Evolutionary conservation across 1,140 invertebrate species (phyloP).

Genomic region (Catajapyx aquilonaris): DNA sequence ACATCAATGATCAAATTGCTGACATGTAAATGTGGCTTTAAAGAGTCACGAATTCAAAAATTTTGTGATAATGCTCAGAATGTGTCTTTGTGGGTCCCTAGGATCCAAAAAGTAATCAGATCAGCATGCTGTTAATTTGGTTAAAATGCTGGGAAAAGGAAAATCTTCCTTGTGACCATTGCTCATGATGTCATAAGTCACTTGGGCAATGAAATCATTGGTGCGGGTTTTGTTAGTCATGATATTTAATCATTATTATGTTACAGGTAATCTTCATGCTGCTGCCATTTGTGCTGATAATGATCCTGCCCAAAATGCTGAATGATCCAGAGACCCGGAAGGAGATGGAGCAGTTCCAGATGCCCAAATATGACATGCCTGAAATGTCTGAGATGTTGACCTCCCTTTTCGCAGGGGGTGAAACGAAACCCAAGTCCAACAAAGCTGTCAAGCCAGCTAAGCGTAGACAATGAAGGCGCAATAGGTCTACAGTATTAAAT

Average conservation of each 20-base stretch:
- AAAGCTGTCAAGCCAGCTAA: slow-evolving; percentile 41
- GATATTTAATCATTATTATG: slow-evolving; percentile 5
- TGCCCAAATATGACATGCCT: slow-evolving; percentile 67
- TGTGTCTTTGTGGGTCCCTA: too few species aligned
- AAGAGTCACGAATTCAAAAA: too few species aligned
- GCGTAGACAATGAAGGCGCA: slow-evolving; percentile 46
- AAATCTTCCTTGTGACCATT: too few species aligned
- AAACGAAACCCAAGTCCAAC: slow-evolving; percentile 28
- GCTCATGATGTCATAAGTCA: too few species aligned
- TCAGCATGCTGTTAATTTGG: too few species aligned
- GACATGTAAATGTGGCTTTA: too few species aligned
- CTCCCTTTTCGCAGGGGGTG: slow-evolving; percentile 44
- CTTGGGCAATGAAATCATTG: too few species aligned
- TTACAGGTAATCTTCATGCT: slow-evolving; percentile 81
- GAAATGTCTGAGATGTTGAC: slow-evolving; percentile 82
- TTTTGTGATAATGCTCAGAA: too few species aligned
- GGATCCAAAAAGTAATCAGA: too few species aligned
- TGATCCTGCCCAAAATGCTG: slow-evolving; percentile 89
- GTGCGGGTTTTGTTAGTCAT: too few species aligned
- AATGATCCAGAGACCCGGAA: slow-evolving; percentile 87
- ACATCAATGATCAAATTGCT: too few species aligned
- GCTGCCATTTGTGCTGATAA: slow-evolving; percentile 68
- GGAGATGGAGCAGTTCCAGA: slow-evolving; percentile 73
- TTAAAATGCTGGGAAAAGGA: too few species aligned
- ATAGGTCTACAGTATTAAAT: slow-evolving; percentile 85